Percentiles rank a stretch among this genome's conserved stretches.
Evolutionary conservation across 2,888 invertebrate genomes (phyloP).

Genomic region (Schizaphis graminum): DNA sequence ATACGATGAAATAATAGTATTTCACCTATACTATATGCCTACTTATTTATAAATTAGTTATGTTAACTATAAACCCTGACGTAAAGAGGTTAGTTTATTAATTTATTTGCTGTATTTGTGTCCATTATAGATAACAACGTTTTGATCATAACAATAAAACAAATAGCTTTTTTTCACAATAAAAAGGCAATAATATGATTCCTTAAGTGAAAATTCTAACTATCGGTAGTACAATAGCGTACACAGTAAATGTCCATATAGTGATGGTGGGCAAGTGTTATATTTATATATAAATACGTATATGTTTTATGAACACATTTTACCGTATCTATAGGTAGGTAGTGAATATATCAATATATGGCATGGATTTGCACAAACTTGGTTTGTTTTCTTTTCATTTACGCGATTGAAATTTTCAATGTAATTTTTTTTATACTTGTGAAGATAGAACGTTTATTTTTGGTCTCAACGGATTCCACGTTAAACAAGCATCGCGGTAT

Average conservation of each 20-base stretch:
- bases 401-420: neutral
- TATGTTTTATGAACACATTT: neutral
- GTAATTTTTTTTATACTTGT: neutral
- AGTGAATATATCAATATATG: too few relatives aligned
- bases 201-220: neutral
- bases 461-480: neutral
- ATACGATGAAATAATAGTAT: neutral
- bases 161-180: neutral
- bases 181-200: neutral
- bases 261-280: neutral
- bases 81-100: neutral
- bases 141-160: neutral
- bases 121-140: neutral
- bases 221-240: neutral
- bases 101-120: neutral
- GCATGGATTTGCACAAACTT: neutral
- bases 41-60: neutral
- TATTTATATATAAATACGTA: neutral
- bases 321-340: neutral
- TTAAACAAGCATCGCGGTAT: conserved; percentile 1
- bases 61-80: neutral
- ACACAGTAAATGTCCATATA: neutral
- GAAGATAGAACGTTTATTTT: conserved; percentile 6
- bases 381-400: neutral
- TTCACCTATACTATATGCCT: neutral